Base-by-base conservation (phyloP, 2,888 invertebrate genomes). In the Melikaiella ostensackeni region DNA sequence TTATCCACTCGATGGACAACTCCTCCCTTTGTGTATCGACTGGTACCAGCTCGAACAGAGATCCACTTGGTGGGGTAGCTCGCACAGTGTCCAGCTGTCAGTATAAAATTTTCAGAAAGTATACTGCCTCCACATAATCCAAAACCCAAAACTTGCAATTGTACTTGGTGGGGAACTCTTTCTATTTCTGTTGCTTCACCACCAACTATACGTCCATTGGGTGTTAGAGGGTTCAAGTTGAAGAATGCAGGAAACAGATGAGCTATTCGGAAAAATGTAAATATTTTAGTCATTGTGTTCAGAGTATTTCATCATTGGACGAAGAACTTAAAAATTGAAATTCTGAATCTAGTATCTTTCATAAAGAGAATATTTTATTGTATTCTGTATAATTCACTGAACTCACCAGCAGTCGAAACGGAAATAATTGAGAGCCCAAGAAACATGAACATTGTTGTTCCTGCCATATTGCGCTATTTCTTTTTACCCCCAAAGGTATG, bases 81-180 rank as follows among this genome's bases (percentile, higher is more conserved):
- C 1, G 8, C 24, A 66, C 42, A 66, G 19, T 66, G 66, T 7
- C 27, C 66, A 42, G 66, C 42, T 6, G 66, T 66, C 8, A 66
- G 13, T 24, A 66, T 24, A 24, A 16, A 66, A 19, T 66, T 66
- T 42, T 46, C 66, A 7, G 66, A 24, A 42, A 66, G 24, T 9
- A 42, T 66, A 27, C 42, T 42, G 9, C 66, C 66, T 19, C 42
- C 42, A 8, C 27, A 66, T 16, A 63, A 38, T 27, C 70, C 63
- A 0, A 88, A 84, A 1, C 93, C 92, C 13, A 85, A 81, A 38
- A 84, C 86, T 7, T 90, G 79, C 1, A 93, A 75, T 0, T 93
- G 92, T 1, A 93, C 91, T 83, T 93, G 93, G 82, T 92, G 92
- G 0, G 93, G 93, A 0, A 91, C 92, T 2, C 91, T 88, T 1